Evolutionary conservation across 1,140 invertebrate genomes (phyloP), one percentile per base, ranked within the genome.

Genomic region (Dinothrombium tinctorium): DNA sequence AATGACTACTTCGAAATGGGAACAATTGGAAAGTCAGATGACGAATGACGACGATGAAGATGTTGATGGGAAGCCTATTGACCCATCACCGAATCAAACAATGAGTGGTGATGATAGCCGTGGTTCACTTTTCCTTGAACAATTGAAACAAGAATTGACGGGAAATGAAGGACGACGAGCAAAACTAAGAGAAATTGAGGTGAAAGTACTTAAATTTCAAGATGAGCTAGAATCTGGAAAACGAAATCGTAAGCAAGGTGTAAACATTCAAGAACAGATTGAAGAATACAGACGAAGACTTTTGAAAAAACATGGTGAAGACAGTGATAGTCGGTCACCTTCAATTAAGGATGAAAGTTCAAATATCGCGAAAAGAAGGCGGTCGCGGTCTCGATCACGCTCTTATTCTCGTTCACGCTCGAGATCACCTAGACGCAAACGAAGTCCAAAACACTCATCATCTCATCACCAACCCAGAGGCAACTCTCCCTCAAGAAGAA

Each of bases 151-250:
- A 28, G 23, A 45, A 22, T 12, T 28, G 2, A 11, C 33, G 22
- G 23, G 14, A 33, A 24, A 42, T 53, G 74, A 84, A 59, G 74
- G 81, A 49, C 68, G 86, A 48, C 67, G 86, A 28, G 71, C 69
- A 46, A 76, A 78, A 56, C 60, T 95, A 28, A 66, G 86, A 38
- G 84, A 90, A 58, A 82, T 95, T 50, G 87, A 95, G 53, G 60
- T 64, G 32, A 86, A 87, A 63, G 81, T 83, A 12, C 69, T 92
- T 62, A 78, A 84, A 54, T 94, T 89, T 64, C 84, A 90, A 62
- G 87, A 95, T 65, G 86, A 94, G 60, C 58, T 94, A 33, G 87
- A 94, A 62, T 74, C 72, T 14, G 83, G 84, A 3, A 69, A 72
- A 51, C 64, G 76, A 42, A 67, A 65, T 28, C 54, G 80, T 2